Evolutionary conservation across 2,888 invertebrate species (phyloP).

Genomic region (Pollenia labialis): DNA sequence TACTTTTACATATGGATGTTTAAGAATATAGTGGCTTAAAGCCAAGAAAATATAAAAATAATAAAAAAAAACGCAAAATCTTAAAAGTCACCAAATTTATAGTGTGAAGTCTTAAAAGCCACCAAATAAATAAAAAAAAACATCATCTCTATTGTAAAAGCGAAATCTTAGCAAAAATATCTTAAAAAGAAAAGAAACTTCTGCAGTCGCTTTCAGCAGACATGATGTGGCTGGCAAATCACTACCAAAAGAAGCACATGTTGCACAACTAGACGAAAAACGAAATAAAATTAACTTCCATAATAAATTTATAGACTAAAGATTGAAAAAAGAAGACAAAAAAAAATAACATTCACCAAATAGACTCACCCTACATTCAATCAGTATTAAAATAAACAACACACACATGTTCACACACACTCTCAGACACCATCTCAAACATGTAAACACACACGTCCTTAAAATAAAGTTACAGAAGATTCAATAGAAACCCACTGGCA

Average conservation of each 20-base stretch:
- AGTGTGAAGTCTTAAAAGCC: constrained; percentile 21
- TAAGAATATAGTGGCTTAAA: constrained; percentile 51
- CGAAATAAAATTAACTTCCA: constrained; percentile 62
- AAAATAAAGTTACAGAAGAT: constrained; percentile 10
- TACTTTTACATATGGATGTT: neutral
- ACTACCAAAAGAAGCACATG: constrained; percentile 53
- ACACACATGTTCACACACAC: neutral
- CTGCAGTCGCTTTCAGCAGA: constrained; percentile 43
- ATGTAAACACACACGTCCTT: neutral
- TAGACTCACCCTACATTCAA: constrained; percentile 52
- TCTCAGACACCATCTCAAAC: neutral
- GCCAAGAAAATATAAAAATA: constrained; percentile 45
- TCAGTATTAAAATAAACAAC: constrained; percentile 33
- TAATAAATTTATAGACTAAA: constrained; percentile 71
- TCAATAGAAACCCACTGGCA: neutral
- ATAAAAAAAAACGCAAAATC: constrained; percentile 32
- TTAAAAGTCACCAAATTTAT: constrained; percentile 65
- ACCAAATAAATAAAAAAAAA: constrained; percentile 15
- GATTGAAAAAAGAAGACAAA: constrained; percentile 17
- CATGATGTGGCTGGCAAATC: constrained; percentile 57
- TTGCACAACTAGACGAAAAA: constrained; percentile 56
- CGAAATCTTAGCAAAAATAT: constrained; percentile 8
- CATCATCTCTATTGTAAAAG: constrained; percentile 38
- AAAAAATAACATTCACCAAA: constrained; percentile 45
- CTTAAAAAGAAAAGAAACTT: neutral